Evolutionary conservation across 1,140 invertebrate species (phyloP).

Genomic region (Zaprionus africanus): DNA sequence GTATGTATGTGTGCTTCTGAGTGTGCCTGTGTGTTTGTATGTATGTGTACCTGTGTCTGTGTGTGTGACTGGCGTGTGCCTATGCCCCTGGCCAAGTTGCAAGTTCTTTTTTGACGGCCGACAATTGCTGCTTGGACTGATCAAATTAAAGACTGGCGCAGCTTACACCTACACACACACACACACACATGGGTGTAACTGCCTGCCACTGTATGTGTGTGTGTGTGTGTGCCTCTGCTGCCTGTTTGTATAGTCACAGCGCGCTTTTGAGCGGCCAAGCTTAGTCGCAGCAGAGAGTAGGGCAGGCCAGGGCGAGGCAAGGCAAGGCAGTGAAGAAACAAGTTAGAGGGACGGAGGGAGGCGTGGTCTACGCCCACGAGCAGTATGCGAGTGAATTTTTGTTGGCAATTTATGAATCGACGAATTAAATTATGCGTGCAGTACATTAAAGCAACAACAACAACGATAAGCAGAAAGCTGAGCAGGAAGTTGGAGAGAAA

Average conservation of each 20-base stretch:
- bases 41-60: not conserved
- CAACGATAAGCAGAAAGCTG: constrained; percentile 11
- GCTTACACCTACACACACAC: constrained; percentile 10
- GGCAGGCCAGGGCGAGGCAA: too few species aligned
- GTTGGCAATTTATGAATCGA: constrained; percentile 71
- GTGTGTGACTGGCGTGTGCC: constrained; percentile 1
- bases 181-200: not conserved
- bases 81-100: constrained; percentile 12
- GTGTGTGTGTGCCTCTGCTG: constrained; percentile 29
- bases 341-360: not conserved
- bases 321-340: too few species aligned
- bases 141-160: constrained; percentile 40
- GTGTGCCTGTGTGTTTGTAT: too few species aligned
- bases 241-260: constrained; percentile 52
- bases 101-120: constrained; percentile 26
- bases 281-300: not conserved
- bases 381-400: constrained; percentile 58
- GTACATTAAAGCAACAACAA: constrained; percentile 55
- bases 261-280: constrained; percentile 46
- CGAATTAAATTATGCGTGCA: constrained; percentile 79
- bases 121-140: constrained; percentile 39
- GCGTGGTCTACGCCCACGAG: constrained; percentile 3
- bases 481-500: constrained; percentile 12
- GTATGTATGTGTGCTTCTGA: not conserved
- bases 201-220: not conserved